A percentile compares a stretch with the other conserved stretches of the same genome.
These are phyloP conservation scores for Onychorhynchus coronatus DNA, from an alignment of 2,113 vertebrate species.

Conservation along the genomic window DNA sequence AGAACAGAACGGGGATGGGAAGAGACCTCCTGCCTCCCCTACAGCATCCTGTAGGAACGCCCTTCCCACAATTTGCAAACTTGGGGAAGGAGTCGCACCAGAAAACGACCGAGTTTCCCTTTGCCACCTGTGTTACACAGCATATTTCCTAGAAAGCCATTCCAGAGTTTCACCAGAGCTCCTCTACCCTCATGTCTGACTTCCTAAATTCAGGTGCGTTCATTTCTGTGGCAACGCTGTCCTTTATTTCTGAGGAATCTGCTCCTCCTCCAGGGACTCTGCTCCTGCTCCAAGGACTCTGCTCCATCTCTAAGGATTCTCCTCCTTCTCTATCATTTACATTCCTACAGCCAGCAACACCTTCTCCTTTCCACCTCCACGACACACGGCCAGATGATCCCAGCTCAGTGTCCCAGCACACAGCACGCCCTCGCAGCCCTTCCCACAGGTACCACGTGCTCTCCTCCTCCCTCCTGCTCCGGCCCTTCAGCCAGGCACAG, in stretches of 20 bases:
- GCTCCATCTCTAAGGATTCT: no score
- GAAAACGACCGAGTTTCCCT: background rate
- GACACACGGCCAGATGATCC: accelerated
- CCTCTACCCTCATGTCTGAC: background rate
- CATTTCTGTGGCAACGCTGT: background rate
- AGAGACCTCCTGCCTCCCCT: background rate
- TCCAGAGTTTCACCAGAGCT: background rate
- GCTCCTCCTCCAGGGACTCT: background rate
- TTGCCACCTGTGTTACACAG: background rate
- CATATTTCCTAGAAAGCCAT: background rate
- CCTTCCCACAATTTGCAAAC: accelerated
- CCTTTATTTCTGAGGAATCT: background rate
- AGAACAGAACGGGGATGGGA: background rate
- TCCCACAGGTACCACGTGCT: background rate
- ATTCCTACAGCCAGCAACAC: background rate
- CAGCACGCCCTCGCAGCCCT: background rate
- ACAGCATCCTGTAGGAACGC: background rate
- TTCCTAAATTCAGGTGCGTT: no score
- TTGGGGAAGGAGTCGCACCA: background rate
- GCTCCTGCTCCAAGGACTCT: background rate
- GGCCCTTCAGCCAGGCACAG: accelerated
- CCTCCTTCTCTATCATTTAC: background rate
- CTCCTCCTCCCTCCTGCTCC: background rate
- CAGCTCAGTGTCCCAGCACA: background rate
- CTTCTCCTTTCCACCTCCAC: background rate